Percentiles rank a stretch among this genome's conserved stretches.
Evolutionary conservation across 2,797 vertebrate genomes (phyloP).

Genomic region (Gadopsis marmoratus): DNA sequence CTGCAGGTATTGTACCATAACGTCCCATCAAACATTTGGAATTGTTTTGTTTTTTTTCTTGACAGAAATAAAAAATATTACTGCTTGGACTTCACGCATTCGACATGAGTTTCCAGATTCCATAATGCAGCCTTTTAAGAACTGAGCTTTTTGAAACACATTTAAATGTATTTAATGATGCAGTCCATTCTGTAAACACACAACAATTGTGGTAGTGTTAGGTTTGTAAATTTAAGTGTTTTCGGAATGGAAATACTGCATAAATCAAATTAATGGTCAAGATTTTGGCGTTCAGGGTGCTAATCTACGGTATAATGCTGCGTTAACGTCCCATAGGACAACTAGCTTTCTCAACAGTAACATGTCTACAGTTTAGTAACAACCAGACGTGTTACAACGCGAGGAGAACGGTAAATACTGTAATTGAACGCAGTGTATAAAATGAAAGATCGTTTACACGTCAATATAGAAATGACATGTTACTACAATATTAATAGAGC

Average conservation of each 20-base stretch:
- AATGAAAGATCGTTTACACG: neutral
- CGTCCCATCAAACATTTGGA: constrained; percentile 13
- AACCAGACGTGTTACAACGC: too few species aligned
- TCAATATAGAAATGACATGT: too few species aligned
- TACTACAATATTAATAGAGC: neutral
- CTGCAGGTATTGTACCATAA: constrained; percentile 5
- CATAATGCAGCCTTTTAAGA: neutral
- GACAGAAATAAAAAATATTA: constrained; percentile 27
- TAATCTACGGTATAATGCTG: neutral
- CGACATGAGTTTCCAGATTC: neutral
- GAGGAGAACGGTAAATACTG: neutral
- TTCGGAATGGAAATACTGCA: neutral
- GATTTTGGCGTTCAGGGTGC: neutral
- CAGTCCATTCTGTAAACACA: neutral
- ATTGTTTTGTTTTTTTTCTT: neutral
- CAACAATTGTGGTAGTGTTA: neutral
- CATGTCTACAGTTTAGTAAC: neutral
- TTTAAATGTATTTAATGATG: neutral
- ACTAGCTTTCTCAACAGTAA: neutral
- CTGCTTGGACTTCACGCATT: neutral
- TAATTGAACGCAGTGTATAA: neutral
- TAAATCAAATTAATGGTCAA: neutral
- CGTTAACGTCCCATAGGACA: neutral
- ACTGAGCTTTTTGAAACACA: neutral
- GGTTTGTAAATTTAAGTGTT: neutral